These are phyloP conservation scores for Drosophila lacteicornis DNA, from an alignment of 1,140 invertebrate species.

Conservation along the genomic window DNA sequence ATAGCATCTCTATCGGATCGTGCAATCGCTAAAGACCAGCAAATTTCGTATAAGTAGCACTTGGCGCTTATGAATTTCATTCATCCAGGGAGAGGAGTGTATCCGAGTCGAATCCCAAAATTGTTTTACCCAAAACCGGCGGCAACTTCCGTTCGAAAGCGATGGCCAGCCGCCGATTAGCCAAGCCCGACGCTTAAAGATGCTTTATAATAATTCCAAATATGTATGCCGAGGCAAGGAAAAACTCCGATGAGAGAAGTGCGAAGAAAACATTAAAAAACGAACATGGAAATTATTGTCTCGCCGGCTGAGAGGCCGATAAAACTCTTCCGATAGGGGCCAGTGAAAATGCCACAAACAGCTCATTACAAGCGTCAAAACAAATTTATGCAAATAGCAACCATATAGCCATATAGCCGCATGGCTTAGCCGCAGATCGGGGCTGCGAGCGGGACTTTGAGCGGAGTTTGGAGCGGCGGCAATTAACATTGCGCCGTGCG, in stretches of 20 bases:
- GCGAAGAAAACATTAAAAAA: constrained; percentile 56
- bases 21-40: constrained; percentile 17
- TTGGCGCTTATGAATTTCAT: constrained; percentile 58
- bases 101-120: constrained; percentile 30
- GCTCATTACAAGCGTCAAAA: constrained; percentile 83
- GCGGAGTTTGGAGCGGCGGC: constrained; percentile 58
- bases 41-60: constrained; percentile 43
- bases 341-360: constrained; percentile 80
- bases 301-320: constrained; percentile 52
- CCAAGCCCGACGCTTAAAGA: constrained; percentile 6
- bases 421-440: constrained; percentile 19
- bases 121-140: constrained; percentile 44
- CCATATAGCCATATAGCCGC: constrained; percentile 17
- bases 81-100: constrained; percentile 8
- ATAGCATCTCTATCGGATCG: constrained; percentile 14
- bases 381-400: constrained; percentile 81
- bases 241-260: constrained; percentile 41
- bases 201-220: constrained; percentile 77
- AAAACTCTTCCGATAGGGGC: constrained; percentile 72
- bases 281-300: constrained; percentile 80
- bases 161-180: constrained; percentile 64
- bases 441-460: constrained; percentile 23
- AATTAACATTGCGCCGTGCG: constrained; percentile 82
- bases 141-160: constrained; percentile 70
- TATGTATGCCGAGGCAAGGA: constrained; percentile 49